Evolutionary conservation across 2,888 invertebrate species (phyloP).

Genomic region (Gnatocerus cornutus): DNA sequence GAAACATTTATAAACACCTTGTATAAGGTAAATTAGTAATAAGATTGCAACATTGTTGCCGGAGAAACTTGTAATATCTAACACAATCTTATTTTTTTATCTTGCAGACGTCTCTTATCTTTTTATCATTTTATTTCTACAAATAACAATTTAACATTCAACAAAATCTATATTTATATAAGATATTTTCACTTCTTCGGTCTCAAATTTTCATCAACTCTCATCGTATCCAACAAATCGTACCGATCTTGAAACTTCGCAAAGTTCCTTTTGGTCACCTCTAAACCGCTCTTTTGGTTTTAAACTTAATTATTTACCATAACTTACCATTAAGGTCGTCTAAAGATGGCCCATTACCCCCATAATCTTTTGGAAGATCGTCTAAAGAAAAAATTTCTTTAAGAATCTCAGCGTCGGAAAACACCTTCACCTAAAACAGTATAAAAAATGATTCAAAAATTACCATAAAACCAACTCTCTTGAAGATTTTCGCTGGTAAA

Average conservation of each 20-base stretch:
- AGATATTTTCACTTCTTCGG: background rate
- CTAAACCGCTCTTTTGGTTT: background rate
- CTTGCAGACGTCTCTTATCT: no score
- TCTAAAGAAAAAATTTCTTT: slow-evolving; percentile 53
- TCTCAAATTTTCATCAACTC: slow-evolving; percentile 57
- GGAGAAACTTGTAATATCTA: no score
- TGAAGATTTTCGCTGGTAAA: background rate
- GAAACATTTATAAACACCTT: no score
- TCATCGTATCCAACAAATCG: background rate
- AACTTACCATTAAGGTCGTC: slow-evolving; percentile 66
- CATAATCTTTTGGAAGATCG: slow-evolving; percentile 60
- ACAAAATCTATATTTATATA: no score
- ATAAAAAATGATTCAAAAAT: background rate
- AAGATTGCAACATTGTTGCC: no score
- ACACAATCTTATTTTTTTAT: no score
- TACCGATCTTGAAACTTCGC: background rate
- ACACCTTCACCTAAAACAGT: slow-evolving; percentile 36
- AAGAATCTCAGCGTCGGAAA: slow-evolving; percentile 51
- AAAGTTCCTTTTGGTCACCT: background rate
- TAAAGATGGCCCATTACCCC: slow-evolving; percentile 67
- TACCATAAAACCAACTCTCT: background rate
- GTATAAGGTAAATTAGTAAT: no score
- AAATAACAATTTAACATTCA: no score
- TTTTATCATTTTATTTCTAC: no score
- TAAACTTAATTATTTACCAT: no score